phyloP scores from a whole-genome alignment of 2,113 vertebrate genomes.

The Lepus americanus region DNA sequence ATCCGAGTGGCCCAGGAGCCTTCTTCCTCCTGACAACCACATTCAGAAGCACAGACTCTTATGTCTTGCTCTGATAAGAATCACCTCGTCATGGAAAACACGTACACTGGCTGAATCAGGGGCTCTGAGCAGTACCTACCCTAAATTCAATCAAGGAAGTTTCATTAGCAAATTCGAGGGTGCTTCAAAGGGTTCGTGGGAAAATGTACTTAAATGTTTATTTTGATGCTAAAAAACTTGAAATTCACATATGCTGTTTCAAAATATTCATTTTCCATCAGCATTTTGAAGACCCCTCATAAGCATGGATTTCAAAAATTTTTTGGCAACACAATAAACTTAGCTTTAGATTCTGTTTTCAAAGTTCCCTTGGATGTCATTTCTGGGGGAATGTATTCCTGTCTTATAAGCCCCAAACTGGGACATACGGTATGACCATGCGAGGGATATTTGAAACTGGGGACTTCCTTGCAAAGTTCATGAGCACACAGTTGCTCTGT shows the following conservation, averaged over 20 bases:
- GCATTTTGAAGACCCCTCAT: too few species aligned
- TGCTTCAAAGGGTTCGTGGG: too few species aligned
- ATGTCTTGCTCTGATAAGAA: constrained; percentile 23
- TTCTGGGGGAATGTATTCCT: neutral
- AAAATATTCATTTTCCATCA: too few species aligned
- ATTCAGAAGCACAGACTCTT: constrained; percentile 62
- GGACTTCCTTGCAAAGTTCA: constrained; percentile 19
- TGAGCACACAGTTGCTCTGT: neutral
- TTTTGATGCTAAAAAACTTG: too few species aligned
- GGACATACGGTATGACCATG: constrained; percentile 40
- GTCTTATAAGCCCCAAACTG: neutral
- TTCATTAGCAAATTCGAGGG: neutral
- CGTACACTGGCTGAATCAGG: neutral
- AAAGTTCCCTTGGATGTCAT: neutral
- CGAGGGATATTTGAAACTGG: constrained; percentile 64
- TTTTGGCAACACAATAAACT: too few species aligned
- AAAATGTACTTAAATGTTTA: too few species aligned
- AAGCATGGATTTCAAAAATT: too few species aligned
- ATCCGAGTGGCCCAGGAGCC: constrained; percentile 54
- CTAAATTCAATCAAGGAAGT: constrained; percentile 28
- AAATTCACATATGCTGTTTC: too few species aligned
- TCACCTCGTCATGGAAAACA: constrained; percentile 43
- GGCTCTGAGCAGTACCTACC: neutral
- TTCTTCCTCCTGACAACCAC: constrained; percentile 53
- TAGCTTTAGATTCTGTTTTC: too few species aligned